A percentile compares a stretch with the other conserved stretches of the same genome.
phyloP scores from a whole-genome alignment of 2,113 vertebrate genomes.

The Phycodurus eques region DNA sequence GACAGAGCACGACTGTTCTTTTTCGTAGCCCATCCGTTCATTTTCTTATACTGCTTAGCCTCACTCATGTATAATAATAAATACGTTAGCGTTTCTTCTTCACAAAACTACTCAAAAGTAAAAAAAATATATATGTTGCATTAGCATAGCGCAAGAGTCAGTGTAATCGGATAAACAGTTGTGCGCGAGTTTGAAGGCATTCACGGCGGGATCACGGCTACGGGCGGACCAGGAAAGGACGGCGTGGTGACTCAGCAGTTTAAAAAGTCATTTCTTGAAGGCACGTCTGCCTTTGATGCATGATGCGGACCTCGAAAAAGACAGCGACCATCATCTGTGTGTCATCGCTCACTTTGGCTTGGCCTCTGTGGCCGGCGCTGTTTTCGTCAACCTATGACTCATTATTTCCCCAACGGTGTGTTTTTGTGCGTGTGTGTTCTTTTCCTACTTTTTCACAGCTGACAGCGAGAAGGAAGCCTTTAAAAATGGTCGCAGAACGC shows the following conservation, averaged over 20 bases:
- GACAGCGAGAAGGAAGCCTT: slow-evolving; percentile 6
- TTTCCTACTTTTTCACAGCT: no score
- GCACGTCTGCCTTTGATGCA: neutral
- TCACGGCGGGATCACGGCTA: neutral
- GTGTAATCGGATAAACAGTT: neutral
- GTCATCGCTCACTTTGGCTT: neutral
- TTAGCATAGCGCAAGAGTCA: no score
- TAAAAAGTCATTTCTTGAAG: slow-evolving; percentile 10
- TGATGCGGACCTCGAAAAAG: slow-evolving; percentile 8
- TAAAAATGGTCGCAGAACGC: slow-evolving; percentile 10
- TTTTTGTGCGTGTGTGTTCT: neutral
- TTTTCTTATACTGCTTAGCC: no score
- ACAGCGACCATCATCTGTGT: slow-evolving; percentile 18
- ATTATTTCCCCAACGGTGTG: slow-evolving; percentile 21
- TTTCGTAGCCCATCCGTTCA: no score
- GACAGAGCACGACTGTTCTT: no score
- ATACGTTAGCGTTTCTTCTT: no score
- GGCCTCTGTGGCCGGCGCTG: slow-evolving; percentile 22
- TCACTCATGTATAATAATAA: no score
- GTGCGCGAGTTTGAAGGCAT: neutral
- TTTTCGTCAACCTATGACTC: slow-evolving; percentile 46
- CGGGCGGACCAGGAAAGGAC: neutral
- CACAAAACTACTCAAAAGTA: no score
- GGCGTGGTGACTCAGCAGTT: slow-evolving; percentile 31
- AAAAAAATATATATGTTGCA: no score